phyloP scores from a whole-genome alignment of 2,113 vertebrate species.

The Spea multiplicata region DNA sequence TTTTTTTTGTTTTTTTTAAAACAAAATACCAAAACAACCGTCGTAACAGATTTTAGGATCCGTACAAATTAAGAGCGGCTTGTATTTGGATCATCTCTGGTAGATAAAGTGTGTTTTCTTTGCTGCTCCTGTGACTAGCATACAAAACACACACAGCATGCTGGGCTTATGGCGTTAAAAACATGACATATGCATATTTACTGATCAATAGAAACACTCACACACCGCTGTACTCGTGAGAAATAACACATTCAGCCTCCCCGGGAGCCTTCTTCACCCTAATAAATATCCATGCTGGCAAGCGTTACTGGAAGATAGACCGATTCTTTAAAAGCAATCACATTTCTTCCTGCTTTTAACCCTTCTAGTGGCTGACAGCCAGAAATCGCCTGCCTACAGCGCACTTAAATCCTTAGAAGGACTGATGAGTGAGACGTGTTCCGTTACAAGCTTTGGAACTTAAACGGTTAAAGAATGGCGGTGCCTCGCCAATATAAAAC shows the following conservation, averaged over 20 bases:
- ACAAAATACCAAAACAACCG: background rate
- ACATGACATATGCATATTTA: slow-evolving; percentile 31
- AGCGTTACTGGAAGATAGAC: too few relatives aligned
- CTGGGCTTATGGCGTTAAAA: slow-evolving; percentile 19
- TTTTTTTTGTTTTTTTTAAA: background rate
- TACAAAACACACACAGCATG: slow-evolving; percentile 18
- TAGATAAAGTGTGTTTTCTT: slow-evolving; percentile 36
- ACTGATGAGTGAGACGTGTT: too few relatives aligned
- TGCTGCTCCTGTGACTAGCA: slow-evolving; percentile 35
- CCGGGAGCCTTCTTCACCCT: too few relatives aligned
- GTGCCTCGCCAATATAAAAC: too few relatives aligned
- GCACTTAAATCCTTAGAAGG: too few relatives aligned
- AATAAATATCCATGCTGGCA: too few relatives aligned
- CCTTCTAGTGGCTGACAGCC: too few relatives aligned
- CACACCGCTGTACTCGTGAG: background rate
- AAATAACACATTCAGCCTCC: background rate
- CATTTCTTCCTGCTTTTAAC: too few relatives aligned
- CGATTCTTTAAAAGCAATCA: too few relatives aligned
- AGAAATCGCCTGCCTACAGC: too few relatives aligned
- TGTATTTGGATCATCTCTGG: slow-evolving; percentile 2
- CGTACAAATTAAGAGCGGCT: background rate
- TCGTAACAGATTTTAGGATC: background rate
- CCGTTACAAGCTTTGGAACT: too few relatives aligned
- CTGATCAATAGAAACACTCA: slow-evolving; percentile 23
- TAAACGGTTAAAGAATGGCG: too few relatives aligned